Percentiles rank a stretch among this genome's conserved stretches.
Evolutionary conservation across 2,113 vertebrate genomes (phyloP).

Genomic region (Fulica atra): DNA sequence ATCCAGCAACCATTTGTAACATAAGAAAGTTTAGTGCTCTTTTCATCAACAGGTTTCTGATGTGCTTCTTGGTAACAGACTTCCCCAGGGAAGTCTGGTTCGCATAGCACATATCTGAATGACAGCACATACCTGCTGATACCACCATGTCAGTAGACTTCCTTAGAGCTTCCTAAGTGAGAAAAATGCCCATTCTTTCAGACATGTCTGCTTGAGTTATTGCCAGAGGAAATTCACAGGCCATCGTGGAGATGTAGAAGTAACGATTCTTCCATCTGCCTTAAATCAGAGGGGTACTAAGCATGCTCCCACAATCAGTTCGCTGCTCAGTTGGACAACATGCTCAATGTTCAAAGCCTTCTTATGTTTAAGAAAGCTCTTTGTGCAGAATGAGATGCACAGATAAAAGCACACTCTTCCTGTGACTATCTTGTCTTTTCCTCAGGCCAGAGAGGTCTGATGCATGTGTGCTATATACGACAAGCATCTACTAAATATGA

Average conservation of each 20-base stretch:
- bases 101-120: not conserved
- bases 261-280: not conserved
- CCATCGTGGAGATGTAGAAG: not conserved
- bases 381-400: not conserved
- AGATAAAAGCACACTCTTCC: not conserved
- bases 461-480: not conserved
- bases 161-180: not conserved
- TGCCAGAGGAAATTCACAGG: constrained; percentile 6
- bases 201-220: not conserved
- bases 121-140: not conserved
- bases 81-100: not conserved
- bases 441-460: not conserved
- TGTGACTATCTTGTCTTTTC: not conserved
- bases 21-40: not conserved
- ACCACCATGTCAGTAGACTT: not conserved
- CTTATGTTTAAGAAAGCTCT: not conserved
- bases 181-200: not conserved
- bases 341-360: not conserved
- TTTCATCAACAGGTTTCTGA: constrained; percentile 1
- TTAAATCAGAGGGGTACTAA: not conserved
- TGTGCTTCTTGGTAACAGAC: not conserved
- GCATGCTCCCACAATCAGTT: not conserved
- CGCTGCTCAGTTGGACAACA: not conserved
- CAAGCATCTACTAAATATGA: not conserved
- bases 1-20: not conserved